Conservation (phyloP, 2,888 invertebrate species). For the Agonopterix arenella region DNA sequence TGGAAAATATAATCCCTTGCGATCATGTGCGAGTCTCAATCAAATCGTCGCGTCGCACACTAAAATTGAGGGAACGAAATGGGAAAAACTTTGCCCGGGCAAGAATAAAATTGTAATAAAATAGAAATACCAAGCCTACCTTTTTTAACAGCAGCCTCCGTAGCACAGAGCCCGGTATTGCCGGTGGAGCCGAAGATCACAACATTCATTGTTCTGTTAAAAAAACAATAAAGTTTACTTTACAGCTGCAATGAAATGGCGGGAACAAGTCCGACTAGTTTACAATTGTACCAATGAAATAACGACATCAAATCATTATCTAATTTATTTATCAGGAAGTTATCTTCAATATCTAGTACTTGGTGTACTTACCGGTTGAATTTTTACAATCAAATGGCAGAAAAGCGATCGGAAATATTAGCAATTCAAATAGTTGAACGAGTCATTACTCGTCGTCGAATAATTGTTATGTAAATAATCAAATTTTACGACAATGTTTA, state of each 20-base stretch:
- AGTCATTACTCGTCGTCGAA: too few species aligned
- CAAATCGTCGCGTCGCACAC: too few species aligned
- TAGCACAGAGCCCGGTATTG: slow-evolving; percentile 86
- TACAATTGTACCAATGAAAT: background rate
- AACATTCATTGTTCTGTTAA: slow-evolving; percentile 80
- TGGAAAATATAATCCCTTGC: too few species aligned
- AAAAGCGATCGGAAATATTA: slow-evolving; percentile 1
- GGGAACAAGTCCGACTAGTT: slow-evolving; percentile 6
- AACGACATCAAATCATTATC: slow-evolving; percentile 9
- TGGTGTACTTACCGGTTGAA: background rate
- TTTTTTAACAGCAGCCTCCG: slow-evolving; percentile 86
- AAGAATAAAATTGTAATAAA: too few species aligned
- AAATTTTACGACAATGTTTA: too few species aligned
- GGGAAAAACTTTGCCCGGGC: too few species aligned
- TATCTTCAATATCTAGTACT: background rate
- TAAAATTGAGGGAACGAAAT: too few species aligned
- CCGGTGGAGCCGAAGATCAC: slow-evolving; percentile 91
- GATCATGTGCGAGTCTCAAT: too few species aligned
- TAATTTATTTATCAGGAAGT: background rate
- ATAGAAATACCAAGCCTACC: slow-evolving; percentile 65
- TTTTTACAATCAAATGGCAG: slow-evolving; percentile 2
- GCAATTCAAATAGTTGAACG: slow-evolving; percentile 3
- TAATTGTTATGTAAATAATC: too few species aligned
- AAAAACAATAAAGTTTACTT: slow-evolving; percentile 8
- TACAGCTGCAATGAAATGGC: too few species aligned